Evolutionary conservation across 2,797 vertebrate species (phyloP), one percentile per base, ranked within the genome.

Genomic region (Phyllotis vaccarum): DNA sequence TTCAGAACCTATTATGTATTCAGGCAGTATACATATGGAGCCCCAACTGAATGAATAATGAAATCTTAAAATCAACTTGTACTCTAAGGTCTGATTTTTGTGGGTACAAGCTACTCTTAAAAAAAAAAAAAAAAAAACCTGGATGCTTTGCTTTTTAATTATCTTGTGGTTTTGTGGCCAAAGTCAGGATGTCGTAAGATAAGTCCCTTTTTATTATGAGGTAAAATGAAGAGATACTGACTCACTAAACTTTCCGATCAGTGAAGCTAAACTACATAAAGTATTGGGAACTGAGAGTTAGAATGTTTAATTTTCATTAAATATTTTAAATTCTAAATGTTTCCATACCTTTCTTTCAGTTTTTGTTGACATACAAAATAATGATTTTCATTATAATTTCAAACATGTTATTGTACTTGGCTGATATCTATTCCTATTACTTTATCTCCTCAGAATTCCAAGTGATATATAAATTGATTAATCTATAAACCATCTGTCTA

Each of bases 61-160:
- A 80, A 24, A 21, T 72, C 54, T 68, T 92, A 76, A 31, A 31
- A 37, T 91, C 81, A 31, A 31, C 64, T 43, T 2, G 0, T 52
- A 27, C 3, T 37, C 34, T 3, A 2, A 52, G 60, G 83, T n/a
- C 29, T 81, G 70, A 37, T 92, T 93, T 94, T 49, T 89, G 68
- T 92, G 70, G 37, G 37, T 62, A 6, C 19, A 29, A 81, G 46
- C 29, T 72, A 52, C 86, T 27, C 95, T 34, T 80, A 52, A 49
- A 49, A 49, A 49, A n/a, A n/a, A n/a, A n/a, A n/a, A n/a, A n/a
- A n/a, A n/a, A n/a, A n/a, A n/a, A 31, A 83, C 64, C 74, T 92
- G 74, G 22, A 86, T 93, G 76, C 86, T 92, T 94, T 95, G 64
- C 79, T 72, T 93, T 92, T 95, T 94, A 94, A 95, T 93, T 95